These are phyloP conservation scores for Alosa alosa DNA, from an alignment of 2,113 vertebrate species.

Conservation along the genomic window DNA sequence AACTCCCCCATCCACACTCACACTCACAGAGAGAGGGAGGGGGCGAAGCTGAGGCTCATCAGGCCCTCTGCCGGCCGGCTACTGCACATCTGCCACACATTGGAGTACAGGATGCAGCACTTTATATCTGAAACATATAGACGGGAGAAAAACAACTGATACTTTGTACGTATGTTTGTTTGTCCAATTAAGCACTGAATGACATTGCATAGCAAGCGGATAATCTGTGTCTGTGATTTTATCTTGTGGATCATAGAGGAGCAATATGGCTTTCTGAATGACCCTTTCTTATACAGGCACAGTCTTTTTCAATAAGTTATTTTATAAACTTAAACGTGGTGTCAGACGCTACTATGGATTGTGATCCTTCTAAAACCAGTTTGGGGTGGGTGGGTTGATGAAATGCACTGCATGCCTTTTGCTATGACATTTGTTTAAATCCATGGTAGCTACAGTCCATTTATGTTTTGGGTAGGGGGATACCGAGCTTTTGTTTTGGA, in stretches of 20 bases:
- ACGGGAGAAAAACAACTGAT: background rate
- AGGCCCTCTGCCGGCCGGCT: background rate
- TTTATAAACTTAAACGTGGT: background rate
- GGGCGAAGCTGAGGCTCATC: background rate
- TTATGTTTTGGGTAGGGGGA: background rate
- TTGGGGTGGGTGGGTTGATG: background rate
- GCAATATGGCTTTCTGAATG: background rate
- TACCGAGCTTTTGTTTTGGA: too few species aligned
- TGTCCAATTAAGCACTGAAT: background rate
- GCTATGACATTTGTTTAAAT: background rate
- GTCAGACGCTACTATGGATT: background rate
- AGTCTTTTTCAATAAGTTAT: background rate
- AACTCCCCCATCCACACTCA: background rate
- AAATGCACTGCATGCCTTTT: constrained; percentile 8
- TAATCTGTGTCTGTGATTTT: background rate
- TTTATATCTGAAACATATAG: background rate
- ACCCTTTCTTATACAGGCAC: background rate
- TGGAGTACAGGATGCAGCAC: background rate
- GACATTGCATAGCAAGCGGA: constrained; percentile 10
- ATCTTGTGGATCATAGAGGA: background rate
- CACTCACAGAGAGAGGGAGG: background rate
- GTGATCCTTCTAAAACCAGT: background rate
- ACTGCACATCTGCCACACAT: constrained; percentile 8
- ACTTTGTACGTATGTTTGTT: background rate
- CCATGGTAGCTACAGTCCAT: background rate